Evolutionary conservation across 2,797 vertebrate genomes (phyloP).

Genomic region (Benthosema pterotum): DNA sequence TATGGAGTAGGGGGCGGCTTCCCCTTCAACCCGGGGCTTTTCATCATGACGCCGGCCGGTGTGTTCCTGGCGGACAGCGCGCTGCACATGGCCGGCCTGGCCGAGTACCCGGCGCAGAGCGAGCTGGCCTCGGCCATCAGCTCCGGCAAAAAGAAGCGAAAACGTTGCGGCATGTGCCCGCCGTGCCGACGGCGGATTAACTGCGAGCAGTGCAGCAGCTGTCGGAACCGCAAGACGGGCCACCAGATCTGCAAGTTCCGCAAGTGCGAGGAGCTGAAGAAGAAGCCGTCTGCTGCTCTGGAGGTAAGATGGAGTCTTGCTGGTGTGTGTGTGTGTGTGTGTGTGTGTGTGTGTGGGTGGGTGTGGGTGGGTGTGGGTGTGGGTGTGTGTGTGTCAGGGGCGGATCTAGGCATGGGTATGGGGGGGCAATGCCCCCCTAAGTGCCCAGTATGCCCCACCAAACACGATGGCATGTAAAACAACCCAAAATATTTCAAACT

Average conservation of each 20-base stretch:
- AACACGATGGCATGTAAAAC: no score
- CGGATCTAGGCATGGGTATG: no score
- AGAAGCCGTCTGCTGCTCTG: constrained; percentile 98
- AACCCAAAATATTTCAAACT: no score
- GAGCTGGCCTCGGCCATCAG: constrained; percentile 98
- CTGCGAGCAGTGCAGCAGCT: constrained; percentile 99
- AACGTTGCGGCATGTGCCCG: constrained; percentile 97
- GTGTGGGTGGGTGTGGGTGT: no score
- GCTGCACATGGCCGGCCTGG: constrained; percentile 97
- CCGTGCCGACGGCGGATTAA: constrained; percentile 97
- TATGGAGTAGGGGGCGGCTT: constrained; percentile 93
- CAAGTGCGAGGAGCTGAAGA: constrained; percentile 99
- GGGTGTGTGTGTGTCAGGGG: no score
- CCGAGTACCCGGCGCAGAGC: constrained; percentile 96
- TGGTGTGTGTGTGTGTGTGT: no score
- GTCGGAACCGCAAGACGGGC: constrained; percentile 98
- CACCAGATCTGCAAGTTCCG: constrained; percentile 99
- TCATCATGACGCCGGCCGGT: constrained; percentile 98
- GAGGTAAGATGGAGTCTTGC: constrained; percentile 86
- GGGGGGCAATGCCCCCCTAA: no score
- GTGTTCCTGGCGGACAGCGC: constrained; percentile 98
- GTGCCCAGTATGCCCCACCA: no score
- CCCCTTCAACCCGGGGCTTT: constrained; percentile 97
- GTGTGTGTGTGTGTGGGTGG: no score
- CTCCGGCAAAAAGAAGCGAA: constrained; percentile 98